Evolutionary conservation across 2,888 invertebrate species (phyloP).

Genomic region (Stenolophus ochropezus): DNA sequence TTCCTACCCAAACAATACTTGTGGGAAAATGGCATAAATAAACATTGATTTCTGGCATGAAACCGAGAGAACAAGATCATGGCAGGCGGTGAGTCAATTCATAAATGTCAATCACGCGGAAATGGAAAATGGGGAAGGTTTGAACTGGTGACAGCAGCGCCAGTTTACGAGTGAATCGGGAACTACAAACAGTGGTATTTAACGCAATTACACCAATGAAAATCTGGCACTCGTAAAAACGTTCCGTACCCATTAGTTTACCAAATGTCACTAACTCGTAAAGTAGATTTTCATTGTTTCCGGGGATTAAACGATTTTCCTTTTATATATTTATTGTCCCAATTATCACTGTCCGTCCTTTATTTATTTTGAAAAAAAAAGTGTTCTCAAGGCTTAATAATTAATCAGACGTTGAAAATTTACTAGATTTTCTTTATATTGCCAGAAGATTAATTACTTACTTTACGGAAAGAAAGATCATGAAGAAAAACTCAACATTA

Average conservation of each 20-base stretch:
- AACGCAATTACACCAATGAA: slow-evolving; percentile 45
- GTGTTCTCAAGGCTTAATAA: no score
- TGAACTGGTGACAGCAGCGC: slow-evolving; percentile 7
- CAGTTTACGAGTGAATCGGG: slow-evolving; percentile 25
- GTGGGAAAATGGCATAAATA: neutral
- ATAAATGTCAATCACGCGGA: slow-evolving; percentile 34
- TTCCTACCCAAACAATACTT: neutral
- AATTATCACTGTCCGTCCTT: no score
- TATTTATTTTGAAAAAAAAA: no score
- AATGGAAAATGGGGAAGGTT: slow-evolving; percentile 2
- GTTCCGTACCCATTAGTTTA: slow-evolving; percentile 45
- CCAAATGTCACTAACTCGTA: slow-evolving; percentile 36
- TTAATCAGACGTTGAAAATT: no score
- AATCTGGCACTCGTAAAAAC: slow-evolving; percentile 42
- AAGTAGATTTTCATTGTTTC: slow-evolving; percentile 38
- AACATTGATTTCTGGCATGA: neutral
- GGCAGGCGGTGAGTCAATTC: slow-evolving; percentile 34
- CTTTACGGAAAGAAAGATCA: slow-evolving; percentile 34
- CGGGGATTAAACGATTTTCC: slow-evolving; percentile 6
- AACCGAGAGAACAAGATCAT: slow-evolving; percentile 11
- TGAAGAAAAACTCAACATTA: slow-evolving; percentile 30
- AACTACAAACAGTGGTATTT: slow-evolving; percentile 37
- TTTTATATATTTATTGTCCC: neutral
- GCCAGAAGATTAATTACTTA: slow-evolving; percentile 42
- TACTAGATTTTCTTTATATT: slow-evolving; percentile 16